These are phyloP conservation scores for Enhydra lutris DNA, from an alignment of 2,113 vertebrate species.

Conservation along the genomic window DNA sequence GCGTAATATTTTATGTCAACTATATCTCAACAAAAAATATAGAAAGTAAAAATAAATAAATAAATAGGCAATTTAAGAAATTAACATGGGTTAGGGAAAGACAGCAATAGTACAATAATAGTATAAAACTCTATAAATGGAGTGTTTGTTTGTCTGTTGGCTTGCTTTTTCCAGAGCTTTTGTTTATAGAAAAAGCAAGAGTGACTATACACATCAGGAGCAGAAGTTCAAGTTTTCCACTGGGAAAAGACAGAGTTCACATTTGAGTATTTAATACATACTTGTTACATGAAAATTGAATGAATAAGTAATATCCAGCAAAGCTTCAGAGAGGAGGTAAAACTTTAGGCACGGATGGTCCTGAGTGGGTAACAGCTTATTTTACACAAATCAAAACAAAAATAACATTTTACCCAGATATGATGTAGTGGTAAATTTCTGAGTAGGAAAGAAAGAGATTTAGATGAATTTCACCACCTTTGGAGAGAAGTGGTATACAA, in stretches of 20 bases:
- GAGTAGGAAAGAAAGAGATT: neutral
- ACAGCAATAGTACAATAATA: neutral
- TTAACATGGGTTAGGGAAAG: neutral
- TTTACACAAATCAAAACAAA: slow-evolving; percentile 30
- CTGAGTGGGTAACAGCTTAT: neutral
- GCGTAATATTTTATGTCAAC: neutral
- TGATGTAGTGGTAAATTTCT: neutral
- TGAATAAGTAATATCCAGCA: neutral
- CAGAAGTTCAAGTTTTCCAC: neutral
- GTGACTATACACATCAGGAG: neutral
- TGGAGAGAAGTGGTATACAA: neutral
- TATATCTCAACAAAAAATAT: neutral
- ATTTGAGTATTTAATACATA: neutral
- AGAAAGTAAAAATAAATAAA: neutral
- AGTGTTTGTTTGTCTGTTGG: neutral
- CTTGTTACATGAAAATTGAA: neutral
- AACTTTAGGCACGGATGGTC: neutral
- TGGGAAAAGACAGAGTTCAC: neutral
- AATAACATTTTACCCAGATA: neutral
- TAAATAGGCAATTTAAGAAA: neutral
- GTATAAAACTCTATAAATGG: neutral
- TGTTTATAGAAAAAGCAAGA: neutral
- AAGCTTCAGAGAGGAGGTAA: neutral
- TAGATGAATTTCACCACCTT: neutral
- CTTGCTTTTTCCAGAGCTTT: neutral